Evolutionary conservation across 1,140 invertebrate species (phyloP).

Genomic region (Diploscapter pachys): DNA sequence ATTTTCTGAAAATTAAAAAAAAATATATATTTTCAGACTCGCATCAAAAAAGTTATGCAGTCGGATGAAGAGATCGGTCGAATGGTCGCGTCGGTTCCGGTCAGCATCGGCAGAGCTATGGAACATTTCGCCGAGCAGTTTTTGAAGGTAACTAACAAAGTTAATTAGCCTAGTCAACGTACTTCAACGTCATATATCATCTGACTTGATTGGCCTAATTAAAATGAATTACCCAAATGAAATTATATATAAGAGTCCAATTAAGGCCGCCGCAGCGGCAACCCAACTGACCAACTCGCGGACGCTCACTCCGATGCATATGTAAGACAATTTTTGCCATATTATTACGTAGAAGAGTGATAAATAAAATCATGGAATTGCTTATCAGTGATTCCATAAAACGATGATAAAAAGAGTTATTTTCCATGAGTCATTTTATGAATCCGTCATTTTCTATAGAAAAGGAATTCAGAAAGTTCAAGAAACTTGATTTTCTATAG

Average conservation of each 20-base stretch:
- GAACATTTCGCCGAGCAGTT: conserved; percentile 58
- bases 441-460: no score
- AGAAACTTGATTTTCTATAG: no score
- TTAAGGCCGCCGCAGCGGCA: conserved; percentile 13
- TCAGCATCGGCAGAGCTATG: conserved; percentile 56
- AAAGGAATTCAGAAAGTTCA: no score
- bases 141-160: conserved; percentile 27
- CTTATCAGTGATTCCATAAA: no score
- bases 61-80: conserved; percentile 57
- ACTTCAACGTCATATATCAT: no score
- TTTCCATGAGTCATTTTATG: no score
- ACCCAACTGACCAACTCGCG: conserved; percentile 33
- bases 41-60: conserved; percentile 59
- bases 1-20: conserved; percentile 21
- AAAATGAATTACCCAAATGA: neutral
- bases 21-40: conserved; percentile 46
- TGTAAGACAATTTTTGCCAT: conserved; percentile 39
- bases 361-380: neutral
- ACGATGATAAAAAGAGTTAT: no score
- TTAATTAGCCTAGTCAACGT: conserved; percentile 37
- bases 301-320: conserved; percentile 51
- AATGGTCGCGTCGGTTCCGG: conserved; percentile 58
- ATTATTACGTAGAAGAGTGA: conserved; percentile 5
- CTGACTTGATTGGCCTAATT: no score
- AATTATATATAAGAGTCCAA: neutral